Evolutionary conservation across 1,140 invertebrate species (phyloP).

Genomic region (Ostrea edulis): DNA sequence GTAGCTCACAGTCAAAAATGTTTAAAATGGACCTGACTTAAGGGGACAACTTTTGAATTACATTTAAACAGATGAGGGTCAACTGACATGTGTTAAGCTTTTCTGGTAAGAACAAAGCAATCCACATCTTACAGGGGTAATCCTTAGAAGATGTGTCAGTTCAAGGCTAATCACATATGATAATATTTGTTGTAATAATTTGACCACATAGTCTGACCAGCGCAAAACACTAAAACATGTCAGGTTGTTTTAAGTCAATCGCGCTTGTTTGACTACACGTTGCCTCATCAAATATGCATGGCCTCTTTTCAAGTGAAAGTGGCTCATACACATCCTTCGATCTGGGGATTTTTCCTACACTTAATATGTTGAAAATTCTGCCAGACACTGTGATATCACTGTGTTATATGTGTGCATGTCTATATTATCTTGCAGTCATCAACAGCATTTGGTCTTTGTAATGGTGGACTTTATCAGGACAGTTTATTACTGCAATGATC

Average conservation of each 20-base stretch:
- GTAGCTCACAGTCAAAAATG: neutral
- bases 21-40: constrained; percentile 4
- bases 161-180: neutral
- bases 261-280: neutral
- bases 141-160: neutral
- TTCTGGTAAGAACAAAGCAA: neutral
- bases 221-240: neutral
- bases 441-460: constrained; percentile 16
- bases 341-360: neutral
- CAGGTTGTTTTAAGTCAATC: neutral
- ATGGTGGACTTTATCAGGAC: constrained; percentile 4
- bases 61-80: neutral
- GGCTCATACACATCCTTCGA: neutral
- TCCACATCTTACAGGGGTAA: neutral
- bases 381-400: too few relatives aligned
- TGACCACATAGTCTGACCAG: neutral
- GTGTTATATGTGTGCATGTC: neutral
- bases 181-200: constrained; percentile 24
- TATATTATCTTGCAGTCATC: constrained; percentile 12
- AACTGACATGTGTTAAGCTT: neutral
- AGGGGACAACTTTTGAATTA: neutral
- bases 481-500: constrained; percentile 19
- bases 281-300: neutral
- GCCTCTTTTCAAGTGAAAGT: neutral
- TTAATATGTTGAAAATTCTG: neutral